Evolutionary conservation across 1,140 invertebrate species (phyloP).

Genomic region (Venustaconcha ellipsiformis): DNA sequence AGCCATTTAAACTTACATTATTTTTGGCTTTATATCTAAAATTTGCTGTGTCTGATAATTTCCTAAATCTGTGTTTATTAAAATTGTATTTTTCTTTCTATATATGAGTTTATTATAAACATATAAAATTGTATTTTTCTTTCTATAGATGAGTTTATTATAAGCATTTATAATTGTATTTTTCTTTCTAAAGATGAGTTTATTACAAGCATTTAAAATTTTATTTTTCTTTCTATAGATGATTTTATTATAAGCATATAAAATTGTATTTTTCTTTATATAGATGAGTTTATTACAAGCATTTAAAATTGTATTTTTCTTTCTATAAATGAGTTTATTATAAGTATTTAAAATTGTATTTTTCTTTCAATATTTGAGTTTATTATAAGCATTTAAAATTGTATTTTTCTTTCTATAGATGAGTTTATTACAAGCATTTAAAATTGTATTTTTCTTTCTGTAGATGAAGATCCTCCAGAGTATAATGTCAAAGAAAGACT

Average conservation of each 20-base stretch:
- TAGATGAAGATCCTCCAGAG: constrained; percentile 63
- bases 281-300: constrained; percentile 33
- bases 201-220: not conserved
- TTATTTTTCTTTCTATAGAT: constrained; percentile 39
- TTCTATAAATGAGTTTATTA: constrained; percentile 40
- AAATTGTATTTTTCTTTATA: constrained; percentile 7
- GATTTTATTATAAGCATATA: constrained; percentile 15
- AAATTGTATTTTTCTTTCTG: constrained; percentile 7
- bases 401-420: constrained; percentile 38
- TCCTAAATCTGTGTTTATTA: too few relatives aligned
- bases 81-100: constrained; percentile 6
- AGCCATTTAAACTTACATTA: too few relatives aligned
- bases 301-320: not conserved
- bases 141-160: constrained; percentile 40
- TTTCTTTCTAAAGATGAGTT: constrained; percentile 39
- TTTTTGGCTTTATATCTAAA: too few relatives aligned
- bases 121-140: not conserved
- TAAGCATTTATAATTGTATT: not conserved
- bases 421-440: not conserved
- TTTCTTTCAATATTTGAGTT: constrained; percentile 39
- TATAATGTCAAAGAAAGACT: constrained; percentile 63
- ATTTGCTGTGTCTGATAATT: too few relatives aligned
- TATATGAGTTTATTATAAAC: constrained; percentile 35
- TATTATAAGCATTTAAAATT: not conserved
- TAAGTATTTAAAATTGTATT: not conserved